phyloP scores from a whole-genome alignment of 1,140 invertebrate genomes.

The Hesperophylax magnus region DNA sequence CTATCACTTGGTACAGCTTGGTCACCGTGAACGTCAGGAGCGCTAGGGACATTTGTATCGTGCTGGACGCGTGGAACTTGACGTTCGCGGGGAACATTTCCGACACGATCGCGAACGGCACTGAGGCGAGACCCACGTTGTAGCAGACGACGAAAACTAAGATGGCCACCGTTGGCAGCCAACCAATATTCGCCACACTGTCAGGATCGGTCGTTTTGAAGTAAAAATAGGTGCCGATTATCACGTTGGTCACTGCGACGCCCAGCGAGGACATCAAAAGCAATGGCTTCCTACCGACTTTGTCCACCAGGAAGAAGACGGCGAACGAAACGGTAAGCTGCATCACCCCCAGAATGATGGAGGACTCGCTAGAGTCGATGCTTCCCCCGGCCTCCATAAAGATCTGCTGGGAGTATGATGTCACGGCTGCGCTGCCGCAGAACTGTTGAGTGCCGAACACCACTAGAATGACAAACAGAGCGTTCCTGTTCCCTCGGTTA shows the following conservation, averaged over 20 bases:
- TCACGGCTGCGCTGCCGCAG: constrained; percentile 80
- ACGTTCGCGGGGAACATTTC: constrained; percentile 82
- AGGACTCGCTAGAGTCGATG: constrained; percentile 68
- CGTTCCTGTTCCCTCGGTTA: constrained; percentile 75
- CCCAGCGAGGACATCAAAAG: constrained; percentile 74
- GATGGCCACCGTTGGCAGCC: constrained; percentile 76
- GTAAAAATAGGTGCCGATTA: constrained; percentile 74
- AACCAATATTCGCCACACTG: constrained; percentile 64
- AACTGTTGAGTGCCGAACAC: constrained; percentile 82
- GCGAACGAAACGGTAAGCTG: constrained; percentile 76
- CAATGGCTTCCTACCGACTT: constrained; percentile 78
- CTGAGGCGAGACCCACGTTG: constrained; percentile 78
- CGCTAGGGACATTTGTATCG: constrained; percentile 80
- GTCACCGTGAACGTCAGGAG: constrained; percentile 81
- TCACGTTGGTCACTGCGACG: constrained; percentile 69
- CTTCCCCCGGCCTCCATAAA: constrained; percentile 71
- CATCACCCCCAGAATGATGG: constrained; percentile 77
- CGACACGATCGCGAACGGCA: constrained; percentile 80
- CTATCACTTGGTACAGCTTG: constrained; percentile 79
- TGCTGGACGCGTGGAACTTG: constrained; percentile 77
- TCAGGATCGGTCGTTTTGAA: constrained; percentile 62
- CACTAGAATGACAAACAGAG: constrained; percentile 73
- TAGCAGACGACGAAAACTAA: constrained; percentile 80
- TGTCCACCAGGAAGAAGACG: constrained; percentile 78
- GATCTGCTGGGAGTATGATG: constrained; percentile 82